Evolutionary conservation across 1,140 invertebrate species (phyloP).

Genomic region (Drosophila pachea): DNA sequence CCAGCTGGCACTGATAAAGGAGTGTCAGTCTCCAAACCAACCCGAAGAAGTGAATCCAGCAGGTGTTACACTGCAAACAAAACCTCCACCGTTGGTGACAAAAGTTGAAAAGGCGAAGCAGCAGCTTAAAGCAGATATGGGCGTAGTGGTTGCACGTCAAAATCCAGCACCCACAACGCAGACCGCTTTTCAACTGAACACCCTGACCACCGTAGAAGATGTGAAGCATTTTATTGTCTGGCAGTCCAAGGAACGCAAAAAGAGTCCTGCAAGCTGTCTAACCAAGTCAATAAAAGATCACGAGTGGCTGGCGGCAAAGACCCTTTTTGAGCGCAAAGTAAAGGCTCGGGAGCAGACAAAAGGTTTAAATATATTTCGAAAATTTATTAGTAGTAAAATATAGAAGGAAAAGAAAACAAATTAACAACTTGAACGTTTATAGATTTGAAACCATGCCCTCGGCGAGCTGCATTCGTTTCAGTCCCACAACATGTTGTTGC

Average conservation of each 20-base stretch:
- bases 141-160: slow-evolving; percentile 43
- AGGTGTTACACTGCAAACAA: slow-evolving; percentile 1
- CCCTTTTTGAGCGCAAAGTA: slow-evolving; percentile 62
- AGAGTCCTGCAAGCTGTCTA: slow-evolving; percentile 35
- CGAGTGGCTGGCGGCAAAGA: slow-evolving; percentile 63
- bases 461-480: slow-evolving; percentile 49
- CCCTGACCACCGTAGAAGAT: slow-evolving; percentile 47
- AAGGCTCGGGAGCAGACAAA: slow-evolving; percentile 52
- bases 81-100: slow-evolving; percentile 39
- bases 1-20: slow-evolving; percentile 3
- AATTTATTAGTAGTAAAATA: slow-evolving; percentile 72
- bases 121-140: slow-evolving; percentile 50
- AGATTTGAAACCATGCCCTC: slow-evolving; percentile 46
- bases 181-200: slow-evolving; percentile 24
- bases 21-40: neutral
- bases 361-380: slow-evolving; percentile 70
- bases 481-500: slow-evolving; percentile 32
- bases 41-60: neutral
- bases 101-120: slow-evolving; percentile 47
- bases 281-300: slow-evolving; percentile 60
- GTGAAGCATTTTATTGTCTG: slow-evolving; percentile 56
- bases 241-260: slow-evolving; percentile 51
- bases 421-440: slow-evolving; percentile 10
- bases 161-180: neutral
- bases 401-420: slow-evolving; percentile 25